phyloP scores from a whole-genome alignment of 2,113 vertebrate species.

The Struthio camelus region DNA sequence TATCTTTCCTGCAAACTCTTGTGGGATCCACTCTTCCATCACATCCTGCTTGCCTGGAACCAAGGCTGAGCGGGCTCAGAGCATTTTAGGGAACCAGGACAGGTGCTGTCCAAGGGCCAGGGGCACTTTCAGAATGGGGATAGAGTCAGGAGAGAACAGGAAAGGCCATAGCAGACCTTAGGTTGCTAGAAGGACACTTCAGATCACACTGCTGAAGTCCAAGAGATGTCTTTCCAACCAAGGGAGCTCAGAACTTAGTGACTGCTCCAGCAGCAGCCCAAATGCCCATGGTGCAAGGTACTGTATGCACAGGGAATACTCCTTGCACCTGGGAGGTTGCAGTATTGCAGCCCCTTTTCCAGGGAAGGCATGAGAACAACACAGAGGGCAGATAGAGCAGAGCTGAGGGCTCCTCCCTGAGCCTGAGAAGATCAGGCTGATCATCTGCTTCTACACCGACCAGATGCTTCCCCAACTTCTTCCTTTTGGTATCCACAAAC shows the following conservation, averaged over 20 bases:
- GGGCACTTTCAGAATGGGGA: background rate
- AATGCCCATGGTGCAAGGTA: background rate
- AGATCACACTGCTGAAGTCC: no score
- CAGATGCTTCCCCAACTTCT: no score
- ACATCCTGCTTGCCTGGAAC: background rate
- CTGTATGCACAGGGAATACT: background rate
- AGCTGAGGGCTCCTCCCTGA: no score
- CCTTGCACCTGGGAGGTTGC: background rate
- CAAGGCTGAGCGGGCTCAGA: background rate
- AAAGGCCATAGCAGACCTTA: background rate
- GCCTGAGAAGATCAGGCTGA: no score
- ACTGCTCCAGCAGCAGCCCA: background rate
- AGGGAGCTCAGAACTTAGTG: no score
- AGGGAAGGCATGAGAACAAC: no score
- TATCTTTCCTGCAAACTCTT: no score
- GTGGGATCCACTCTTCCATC: no score
- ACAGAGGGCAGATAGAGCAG: no score
- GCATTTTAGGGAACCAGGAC: background rate
- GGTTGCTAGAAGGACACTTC: background rate
- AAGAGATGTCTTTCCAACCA: no score
- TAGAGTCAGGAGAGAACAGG: background rate
- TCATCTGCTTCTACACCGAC: no score
- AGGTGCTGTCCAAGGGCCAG: background rate
- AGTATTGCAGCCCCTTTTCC: no score
- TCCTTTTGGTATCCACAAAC: background rate